Evolutionary conservation across 2,888 invertebrate genomes (phyloP).

Genomic region (Sesamia inferens): DNA sequence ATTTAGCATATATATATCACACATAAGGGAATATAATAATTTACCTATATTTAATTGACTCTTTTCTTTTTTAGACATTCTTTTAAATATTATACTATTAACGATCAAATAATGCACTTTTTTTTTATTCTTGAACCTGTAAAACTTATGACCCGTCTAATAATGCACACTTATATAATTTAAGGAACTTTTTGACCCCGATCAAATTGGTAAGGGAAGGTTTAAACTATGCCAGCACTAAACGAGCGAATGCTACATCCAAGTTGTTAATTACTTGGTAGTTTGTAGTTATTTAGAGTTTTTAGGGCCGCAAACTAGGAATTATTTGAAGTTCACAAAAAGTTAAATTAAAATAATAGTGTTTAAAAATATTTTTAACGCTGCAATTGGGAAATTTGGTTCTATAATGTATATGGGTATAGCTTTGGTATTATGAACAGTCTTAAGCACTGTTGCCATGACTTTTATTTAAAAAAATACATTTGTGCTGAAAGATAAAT

Average conservation of each 20-base stretch:
- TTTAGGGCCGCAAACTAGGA: too few species aligned
- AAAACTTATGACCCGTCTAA: too few species aligned
- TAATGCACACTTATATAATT: background rate
- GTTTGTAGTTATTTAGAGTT: background rate
- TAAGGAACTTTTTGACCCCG: background rate
- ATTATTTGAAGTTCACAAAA: background rate
- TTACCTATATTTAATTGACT: too few species aligned
- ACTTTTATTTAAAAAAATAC: conserved; percentile 2
- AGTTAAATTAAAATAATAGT: too few species aligned
- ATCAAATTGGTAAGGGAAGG: background rate
- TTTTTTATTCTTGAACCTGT: too few species aligned
- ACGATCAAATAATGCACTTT: too few species aligned
- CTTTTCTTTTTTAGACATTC: too few species aligned
- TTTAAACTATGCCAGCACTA: background rate
- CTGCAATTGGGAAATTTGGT: background rate
- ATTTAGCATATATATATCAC: too few species aligned
- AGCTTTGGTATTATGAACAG: background rate
- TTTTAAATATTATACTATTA: too few species aligned
- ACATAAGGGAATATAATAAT: background rate
- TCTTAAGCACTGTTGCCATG: background rate
- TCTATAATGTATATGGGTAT: background rate
- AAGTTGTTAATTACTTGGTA: background rate
- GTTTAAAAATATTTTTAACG: background rate
- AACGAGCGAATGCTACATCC: background rate
- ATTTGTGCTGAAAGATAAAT: too few species aligned